Percentiles rank a stretch among this genome's conserved stretches.
These are phyloP conservation scores for Thysanoteuthis rhombus DNA, from an alignment of 2,888 invertebrate genomes.

Conservation along the genomic window DNA sequence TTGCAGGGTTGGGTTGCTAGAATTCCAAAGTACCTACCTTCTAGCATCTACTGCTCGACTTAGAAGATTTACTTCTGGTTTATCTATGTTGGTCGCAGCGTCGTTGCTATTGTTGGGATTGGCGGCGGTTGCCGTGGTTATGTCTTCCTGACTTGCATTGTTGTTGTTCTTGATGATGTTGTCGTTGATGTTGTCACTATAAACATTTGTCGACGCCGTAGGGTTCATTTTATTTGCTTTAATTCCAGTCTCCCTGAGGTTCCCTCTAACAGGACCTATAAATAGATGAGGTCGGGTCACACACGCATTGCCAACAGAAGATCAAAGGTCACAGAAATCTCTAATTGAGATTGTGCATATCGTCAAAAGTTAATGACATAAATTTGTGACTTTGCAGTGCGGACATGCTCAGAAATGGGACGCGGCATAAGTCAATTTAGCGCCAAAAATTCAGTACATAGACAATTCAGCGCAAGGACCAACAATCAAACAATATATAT, in stretches of 20 bases:
- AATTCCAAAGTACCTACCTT: not conserved
- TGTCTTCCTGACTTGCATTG: not conserved
- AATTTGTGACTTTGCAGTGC: too few species aligned
- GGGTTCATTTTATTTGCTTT: not conserved
- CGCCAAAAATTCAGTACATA: too few species aligned
- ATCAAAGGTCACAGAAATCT: not conserved
- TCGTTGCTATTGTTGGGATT: not conserved
- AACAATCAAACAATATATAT: too few species aligned
- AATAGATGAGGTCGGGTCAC: not conserved
- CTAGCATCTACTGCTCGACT: not conserved
- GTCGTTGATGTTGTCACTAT: not conserved
- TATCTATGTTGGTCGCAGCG: not conserved
- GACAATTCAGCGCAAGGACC: too few species aligned
- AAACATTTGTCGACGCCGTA: not conserved
- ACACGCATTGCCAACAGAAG: not conserved
- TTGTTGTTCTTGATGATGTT: not conserved
- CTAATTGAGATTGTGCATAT: too few species aligned
- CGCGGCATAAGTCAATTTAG: too few species aligned
- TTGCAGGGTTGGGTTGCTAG: too few species aligned
- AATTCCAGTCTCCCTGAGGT: not conserved
- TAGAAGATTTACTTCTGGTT: not conserved
- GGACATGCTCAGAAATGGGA: too few species aligned
- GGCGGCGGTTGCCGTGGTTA: not conserved
- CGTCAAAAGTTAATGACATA: too few species aligned
- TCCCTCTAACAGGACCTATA: slow-evolving; percentile 12